Evolutionary conservation across 1,140 invertebrate genomes (phyloP), one percentile per base, ranked within the genome.

Genomic region (Tachypleus tridentatus): DNA sequence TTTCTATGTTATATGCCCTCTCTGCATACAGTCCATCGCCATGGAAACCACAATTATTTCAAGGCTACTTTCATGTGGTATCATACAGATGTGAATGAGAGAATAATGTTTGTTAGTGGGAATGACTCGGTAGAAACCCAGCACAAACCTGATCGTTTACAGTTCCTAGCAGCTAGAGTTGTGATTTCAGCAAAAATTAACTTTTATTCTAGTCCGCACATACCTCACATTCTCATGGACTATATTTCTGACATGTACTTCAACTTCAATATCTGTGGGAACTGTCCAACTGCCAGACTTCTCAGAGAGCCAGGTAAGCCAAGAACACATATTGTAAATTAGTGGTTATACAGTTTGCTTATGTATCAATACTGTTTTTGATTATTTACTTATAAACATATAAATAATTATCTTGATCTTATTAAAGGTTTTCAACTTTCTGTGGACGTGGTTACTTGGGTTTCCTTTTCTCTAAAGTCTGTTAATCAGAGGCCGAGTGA

Each of bases 11-110:
- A 74, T 49, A 78, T 81, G 75, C 68, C 73, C 6, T 73, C 74
- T 60, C 72, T 81, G 8, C 70, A 75, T 59, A 80, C 77, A 29
- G 78, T 81, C 8, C 77, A 80, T 75, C 76, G 80, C 29, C 78
- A 81, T 75, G 80, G 80, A 49, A 81, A 81, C 69, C 77, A 80
- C 70, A 81, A 81, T 68, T 81, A 81, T 69, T 81, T 81, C 68
- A 80, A 80, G 67, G 77, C 79, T 9, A 80, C 79, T 5, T 81
- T 81, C 66, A 80, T 81, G 77, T 81, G 80, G 80, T 81, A 81
- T 67, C 79, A 80, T 61, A 78, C 78, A 5, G 78, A 80, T 70
- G 75, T 80, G 4, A 77, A 80, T 63, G 77, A 77, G 50, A 72
- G 80, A 51, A 80, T 80, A 29, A 74, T 76, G 56, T 69, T 72